Base-by-base conservation (phyloP, 2,113 vertebrate species). In the rat (Rattus norvegicus) region DNA sequence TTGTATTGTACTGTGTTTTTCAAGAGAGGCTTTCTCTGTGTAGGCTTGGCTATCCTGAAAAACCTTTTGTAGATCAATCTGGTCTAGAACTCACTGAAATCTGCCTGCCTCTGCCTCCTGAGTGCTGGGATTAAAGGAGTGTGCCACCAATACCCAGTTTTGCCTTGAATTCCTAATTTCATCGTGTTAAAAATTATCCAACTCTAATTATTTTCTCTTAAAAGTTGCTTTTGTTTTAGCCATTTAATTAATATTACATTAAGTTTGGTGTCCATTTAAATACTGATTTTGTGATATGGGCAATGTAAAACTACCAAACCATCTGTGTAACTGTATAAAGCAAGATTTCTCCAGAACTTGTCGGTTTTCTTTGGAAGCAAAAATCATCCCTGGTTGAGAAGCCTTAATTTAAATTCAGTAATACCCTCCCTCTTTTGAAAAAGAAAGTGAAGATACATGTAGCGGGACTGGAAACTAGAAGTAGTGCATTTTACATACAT, bases 161-260 rank as follows among this genome's bases (percentile, higher is more conserved):
- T 61, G 76, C 33, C 69, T 17, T 90, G 33, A 88, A 2, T 94
- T 90, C 30, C 93, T 80, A 73, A 69, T 24, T 93, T 96, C 26
- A 52, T 90, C 81, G 52, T 94, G 2, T 90, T 79, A 95, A 79
- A 72, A 81, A 94, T 80, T 73, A 91, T 70, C 79, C 72, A 97
- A 59, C 73, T 88, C 19, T 56, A 39, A 43, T 33, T 3, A 24
- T 49, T 63, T 75, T 61, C 10, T 73, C 73, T 93, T 80, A 39
- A 88, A 95, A 77, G 24, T 92, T 84, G 13, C 54, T 92, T 63
- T 91, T 88, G 26, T 75, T 94, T 90, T 83, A 88, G 76, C 33
- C 19, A n/a, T 90, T 90, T 86, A 67, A 47, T 88, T 72, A 91
- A 17, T 96, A 43, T 80, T 75, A 43, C 0, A n/a, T 33, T 84